Conservation (phyloP, 2,113 vertebrate genomes). For the Corythoichthys haematopterus region DNA sequence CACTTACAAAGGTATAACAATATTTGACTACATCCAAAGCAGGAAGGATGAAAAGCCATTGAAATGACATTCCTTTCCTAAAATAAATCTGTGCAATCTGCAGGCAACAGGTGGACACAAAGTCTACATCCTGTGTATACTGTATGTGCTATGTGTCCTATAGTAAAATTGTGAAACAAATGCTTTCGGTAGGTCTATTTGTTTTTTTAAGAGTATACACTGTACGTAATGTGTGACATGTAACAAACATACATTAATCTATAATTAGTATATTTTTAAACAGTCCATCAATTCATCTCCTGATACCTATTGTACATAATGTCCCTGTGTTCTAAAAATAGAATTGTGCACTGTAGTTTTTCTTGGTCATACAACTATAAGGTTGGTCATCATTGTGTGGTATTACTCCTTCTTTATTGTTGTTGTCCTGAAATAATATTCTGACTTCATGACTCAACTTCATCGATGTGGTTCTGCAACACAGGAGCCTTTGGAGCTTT, state of each 20-base stretch:
- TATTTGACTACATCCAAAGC: conserved; percentile 29
- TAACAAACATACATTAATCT: background rate
- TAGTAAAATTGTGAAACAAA: background rate
- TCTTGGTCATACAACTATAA: background rate
- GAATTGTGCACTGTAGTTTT: background rate
- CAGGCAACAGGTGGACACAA: conserved; percentile 76
- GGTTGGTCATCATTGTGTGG: background rate
- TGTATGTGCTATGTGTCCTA: background rate
- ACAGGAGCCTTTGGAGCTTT: conserved; percentile 16
- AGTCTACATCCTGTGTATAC: conserved; percentile 36
- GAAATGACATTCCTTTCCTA: conserved; percentile 74
- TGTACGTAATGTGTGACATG: background rate
- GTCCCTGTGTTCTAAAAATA: background rate
- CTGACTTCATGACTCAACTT: background rate
- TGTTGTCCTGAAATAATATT: background rate
- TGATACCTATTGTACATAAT: background rate
- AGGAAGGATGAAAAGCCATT: conserved; percentile 53
- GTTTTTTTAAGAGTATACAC: background rate
- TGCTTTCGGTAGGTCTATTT: background rate
- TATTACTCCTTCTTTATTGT: background rate
- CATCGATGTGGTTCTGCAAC: background rate
- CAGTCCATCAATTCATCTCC: background rate
- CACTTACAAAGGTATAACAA: conserved; percentile 27
- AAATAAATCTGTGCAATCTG: conserved; percentile 68
- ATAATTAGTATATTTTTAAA: background rate